Conservation (phyloP, 2,113 vertebrate species). For the Mesembrinibis cayennensis region DNA sequence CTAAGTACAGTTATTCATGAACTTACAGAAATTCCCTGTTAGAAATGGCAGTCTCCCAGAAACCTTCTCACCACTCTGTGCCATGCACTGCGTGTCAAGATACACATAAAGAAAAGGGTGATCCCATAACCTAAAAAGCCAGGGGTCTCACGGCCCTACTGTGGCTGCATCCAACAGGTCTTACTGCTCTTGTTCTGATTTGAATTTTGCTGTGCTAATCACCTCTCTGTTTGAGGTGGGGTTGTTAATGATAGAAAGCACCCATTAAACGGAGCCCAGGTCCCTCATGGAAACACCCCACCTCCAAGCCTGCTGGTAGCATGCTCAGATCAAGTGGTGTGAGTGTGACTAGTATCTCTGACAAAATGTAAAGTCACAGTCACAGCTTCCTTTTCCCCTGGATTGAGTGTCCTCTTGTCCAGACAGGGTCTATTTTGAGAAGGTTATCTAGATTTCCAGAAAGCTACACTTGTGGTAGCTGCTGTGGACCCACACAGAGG, state of each 20-base stretch:
- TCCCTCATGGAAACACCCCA: not conserved
- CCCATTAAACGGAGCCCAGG: not conserved
- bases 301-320: not conserved
- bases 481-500: not conserved
- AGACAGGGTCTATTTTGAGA: not conserved
- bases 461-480: not conserved
- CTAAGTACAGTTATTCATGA: not conserved
- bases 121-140: not conserved
- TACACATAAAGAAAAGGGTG: not conserved
- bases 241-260: not conserved
- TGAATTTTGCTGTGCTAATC: not conserved
- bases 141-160: accelerated
- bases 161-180: not conserved
- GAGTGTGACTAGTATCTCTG: not conserved
- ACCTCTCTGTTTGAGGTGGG: not conserved
- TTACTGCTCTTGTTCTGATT: not conserved
- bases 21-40: not conserved
- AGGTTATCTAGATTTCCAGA: not conserved
- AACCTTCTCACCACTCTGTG: not conserved
- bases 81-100: not conserved
- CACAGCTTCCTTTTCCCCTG: not conserved
- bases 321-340: not conserved
- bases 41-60: not conserved
- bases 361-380: not conserved
- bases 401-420: not conserved